Conservation (phyloP, 2,113 vertebrate species). For the Brachyhypopomus gauderio region DNA sequence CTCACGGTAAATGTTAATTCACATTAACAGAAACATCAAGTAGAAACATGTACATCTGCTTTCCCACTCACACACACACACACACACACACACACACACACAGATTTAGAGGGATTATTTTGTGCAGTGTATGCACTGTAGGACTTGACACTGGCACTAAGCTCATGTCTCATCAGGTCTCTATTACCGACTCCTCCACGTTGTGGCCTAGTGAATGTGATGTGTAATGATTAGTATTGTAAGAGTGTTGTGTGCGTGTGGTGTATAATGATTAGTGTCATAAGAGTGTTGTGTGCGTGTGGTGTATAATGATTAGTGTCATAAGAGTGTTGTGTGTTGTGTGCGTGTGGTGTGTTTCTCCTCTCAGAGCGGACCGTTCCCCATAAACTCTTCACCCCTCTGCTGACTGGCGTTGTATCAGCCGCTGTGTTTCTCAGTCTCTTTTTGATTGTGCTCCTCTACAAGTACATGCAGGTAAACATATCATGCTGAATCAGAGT, state of each 20-base stretch:
- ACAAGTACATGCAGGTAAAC: constrained; percentile 90
- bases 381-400: constrained; percentile 92
- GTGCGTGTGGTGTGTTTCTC: constrained; percentile 36
- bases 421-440: constrained; percentile 84
- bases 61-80: constrained; percentile 22
- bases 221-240: constrained; percentile 28
- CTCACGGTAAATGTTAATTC: no score
- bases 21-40: no score
- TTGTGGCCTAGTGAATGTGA: constrained; percentile 21
- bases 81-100: constrained; percentile 48
- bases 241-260: constrained; percentile 21
- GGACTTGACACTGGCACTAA: constrained; percentile 68
- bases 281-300: no score
- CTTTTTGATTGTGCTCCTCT: constrained; percentile 85
- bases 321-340: constrained; percentile 40
- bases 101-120: constrained; percentile 70
- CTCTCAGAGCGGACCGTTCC: constrained; percentile 80
- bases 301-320: constrained; percentile 27
- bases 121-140: constrained; percentile 67
- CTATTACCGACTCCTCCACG: constrained; percentile 53
- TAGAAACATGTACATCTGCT: constrained; percentile 11
- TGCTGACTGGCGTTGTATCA: constrained; percentile 85
- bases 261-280: constrained; percentile 33
- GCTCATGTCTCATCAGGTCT: constrained; percentile 38
- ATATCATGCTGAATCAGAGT: background rate